phyloP scores from a whole-genome alignment of 2,113 vertebrate species.

The Channa maculata region DNA sequence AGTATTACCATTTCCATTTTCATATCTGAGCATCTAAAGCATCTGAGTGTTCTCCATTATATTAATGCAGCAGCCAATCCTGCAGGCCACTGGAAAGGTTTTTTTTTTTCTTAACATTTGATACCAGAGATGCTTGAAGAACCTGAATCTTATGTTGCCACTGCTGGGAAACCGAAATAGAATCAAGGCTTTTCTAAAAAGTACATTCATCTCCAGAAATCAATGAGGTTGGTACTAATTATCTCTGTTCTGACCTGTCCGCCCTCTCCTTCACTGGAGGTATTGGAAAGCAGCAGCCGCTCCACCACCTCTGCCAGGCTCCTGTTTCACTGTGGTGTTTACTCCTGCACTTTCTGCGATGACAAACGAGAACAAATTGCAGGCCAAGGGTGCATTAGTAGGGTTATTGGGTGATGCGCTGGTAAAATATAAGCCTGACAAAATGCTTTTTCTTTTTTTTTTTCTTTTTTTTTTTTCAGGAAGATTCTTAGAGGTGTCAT shows the following conservation, averaged over 20 bases:
- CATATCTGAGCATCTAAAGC: not conserved
- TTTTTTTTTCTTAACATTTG: not conserved
- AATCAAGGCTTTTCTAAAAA: constrained; percentile 16
- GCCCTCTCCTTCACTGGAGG: constrained; percentile 23
- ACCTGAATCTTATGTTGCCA: not conserved
- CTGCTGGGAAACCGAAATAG: constrained; percentile 23
- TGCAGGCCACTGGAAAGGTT: not conserved
- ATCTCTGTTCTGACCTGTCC: constrained; percentile 37
- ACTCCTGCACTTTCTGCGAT: constrained; percentile 53
- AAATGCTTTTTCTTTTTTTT: constrained; percentile 40
- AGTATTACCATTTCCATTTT: constrained; percentile 14
- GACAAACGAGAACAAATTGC: constrained; percentile 75
- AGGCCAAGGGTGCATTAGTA: constrained; percentile 56
- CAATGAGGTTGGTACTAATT: constrained; percentile 44
- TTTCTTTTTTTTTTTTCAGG: not conserved
- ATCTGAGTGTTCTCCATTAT: not conserved
- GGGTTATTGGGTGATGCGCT: constrained; percentile 65
- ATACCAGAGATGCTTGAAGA: constrained; percentile 7
- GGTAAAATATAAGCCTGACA: constrained; percentile 64
- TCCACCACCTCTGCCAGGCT: constrained; percentile 45
- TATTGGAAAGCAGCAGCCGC: constrained; percentile 31
- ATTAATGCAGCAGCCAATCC: not conserved
- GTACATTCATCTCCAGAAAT: constrained; percentile 54
- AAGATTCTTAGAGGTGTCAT: constrained; percentile 59
- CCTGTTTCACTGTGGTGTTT: constrained; percentile 53